Evolutionary conservation across 2,113 vertebrate species (phyloP).

Genomic region (Tetraodon nigroviridis): DNA sequence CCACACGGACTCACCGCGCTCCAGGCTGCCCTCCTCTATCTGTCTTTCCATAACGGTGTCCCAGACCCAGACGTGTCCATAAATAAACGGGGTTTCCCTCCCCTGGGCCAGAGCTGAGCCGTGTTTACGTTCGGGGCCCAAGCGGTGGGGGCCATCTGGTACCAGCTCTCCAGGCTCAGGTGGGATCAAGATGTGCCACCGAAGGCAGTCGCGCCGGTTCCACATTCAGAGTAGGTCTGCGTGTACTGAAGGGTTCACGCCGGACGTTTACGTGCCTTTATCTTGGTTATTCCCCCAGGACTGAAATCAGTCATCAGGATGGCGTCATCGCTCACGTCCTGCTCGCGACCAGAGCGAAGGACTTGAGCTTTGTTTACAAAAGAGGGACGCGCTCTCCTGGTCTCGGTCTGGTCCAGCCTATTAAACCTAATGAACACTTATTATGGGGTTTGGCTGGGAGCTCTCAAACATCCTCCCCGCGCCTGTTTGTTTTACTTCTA

Average conservation of each 20-base stretch:
- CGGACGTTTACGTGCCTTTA: too few species aligned
- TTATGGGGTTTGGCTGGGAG: conserved; percentile 61
- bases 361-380: conserved; percentile 59
- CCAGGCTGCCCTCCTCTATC: conserved; percentile 49
- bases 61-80: conserved; percentile 74
- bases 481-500: conserved; percentile 71
- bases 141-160: conserved; percentile 57
- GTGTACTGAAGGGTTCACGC: neutral
- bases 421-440: conserved; percentile 73
- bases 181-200: conserved; percentile 69
- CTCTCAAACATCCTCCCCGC: conserved; percentile 62
- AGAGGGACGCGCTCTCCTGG: conserved; percentile 56
- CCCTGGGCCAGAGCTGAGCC: conserved; percentile 57
- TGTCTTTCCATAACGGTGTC: conserved; percentile 63
- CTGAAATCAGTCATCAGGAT: conserved; percentile 17
- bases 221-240: conserved; percentile 31
- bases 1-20: conserved; percentile 18
- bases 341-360: conserved; percentile 32
- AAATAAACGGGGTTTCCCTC: conserved; percentile 72
- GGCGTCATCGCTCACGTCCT: conserved; percentile 12
- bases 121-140: conserved; percentile 67
- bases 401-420: conserved; percentile 58
- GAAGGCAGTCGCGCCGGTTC: conserved; percentile 28
- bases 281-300: conserved; percentile 7
- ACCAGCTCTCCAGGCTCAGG: conserved; percentile 55